Evolutionary conservation across 2,113 vertebrate genomes (phyloP), one percentile per base, ranked within the genome.

Genomic region (Suricata suricatta): DNA sequence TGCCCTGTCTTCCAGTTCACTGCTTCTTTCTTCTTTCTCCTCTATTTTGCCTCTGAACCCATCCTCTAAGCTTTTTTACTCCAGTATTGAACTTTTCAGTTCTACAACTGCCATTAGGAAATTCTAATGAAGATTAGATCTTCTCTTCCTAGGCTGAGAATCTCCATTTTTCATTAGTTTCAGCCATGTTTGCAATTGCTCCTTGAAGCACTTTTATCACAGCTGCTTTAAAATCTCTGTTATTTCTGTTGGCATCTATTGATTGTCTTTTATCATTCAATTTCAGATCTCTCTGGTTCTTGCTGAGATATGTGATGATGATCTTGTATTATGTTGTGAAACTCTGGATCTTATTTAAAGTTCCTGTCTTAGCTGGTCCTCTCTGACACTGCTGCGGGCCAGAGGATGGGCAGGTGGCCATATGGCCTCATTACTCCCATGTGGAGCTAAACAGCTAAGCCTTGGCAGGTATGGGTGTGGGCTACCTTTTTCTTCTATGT

Each of bases 91-190:
- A 38, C 23, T 95, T 96, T 76, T 85, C 71, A 90, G 27, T n/a
- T 90, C 80, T 38, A 82, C 81, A 44, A 74, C 68, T 66, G n/a
- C 33, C 15, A 66, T 80, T 87, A 31, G 23, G 54, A 80, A 80
- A 23, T 57, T 80, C 31, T 23, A 21, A 23, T 60, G 57, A 60
- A 60, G 57, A 41, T 86, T 81, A 33, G 64, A 23, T 54, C 27
- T 93, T 89, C 47, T 76, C 5, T 77, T 63, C 3, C 52, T 93
- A 47, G 35, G 35, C 47, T 14, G 50, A 85, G 68, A 69, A 1
- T 88, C 86, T 64, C 44, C 87, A 52, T 27, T 83, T 93, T 82
- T 84, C 27, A 12, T 74, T 79, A 47, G n/a, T 96, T 88, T 87
- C 35, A 64, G 29, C 15, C 68, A 27, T 71, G 41, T 52, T 86